A percentile compares a stretch with the other conserved stretches of the same genome.
These are phyloP conservation scores for Phocoena phocoena DNA, from an alignment of 2,113 vertebrate genomes.

Conservation along the genomic window DNA sequence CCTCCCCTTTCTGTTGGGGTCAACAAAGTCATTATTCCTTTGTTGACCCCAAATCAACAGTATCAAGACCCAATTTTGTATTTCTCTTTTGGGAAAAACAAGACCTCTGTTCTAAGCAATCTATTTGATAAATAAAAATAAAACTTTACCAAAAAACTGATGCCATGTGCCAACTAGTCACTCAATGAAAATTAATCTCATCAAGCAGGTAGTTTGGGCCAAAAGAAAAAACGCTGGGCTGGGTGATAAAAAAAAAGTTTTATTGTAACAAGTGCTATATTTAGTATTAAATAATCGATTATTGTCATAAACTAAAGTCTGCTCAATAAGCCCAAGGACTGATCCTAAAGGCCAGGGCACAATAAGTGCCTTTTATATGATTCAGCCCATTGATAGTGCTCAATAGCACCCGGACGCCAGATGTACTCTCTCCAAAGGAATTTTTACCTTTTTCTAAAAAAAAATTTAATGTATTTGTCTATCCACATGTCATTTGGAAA, in stretches of 20 bases:
- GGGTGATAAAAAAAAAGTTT: background rate
- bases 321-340: background rate
- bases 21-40: background rate
- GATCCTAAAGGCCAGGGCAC: background rate
- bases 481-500: background rate
- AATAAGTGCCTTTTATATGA: background rate
- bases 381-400: background rate
- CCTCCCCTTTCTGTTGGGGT: background rate
- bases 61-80: background rate
- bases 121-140: constrained; percentile 34
- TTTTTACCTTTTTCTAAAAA: background rate
- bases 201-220: background rate
- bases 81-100: background rate
- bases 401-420: background rate
- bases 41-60: background rate
- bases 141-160: background rate
- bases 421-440: background rate
- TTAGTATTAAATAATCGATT: background rate
- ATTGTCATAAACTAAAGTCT: background rate
- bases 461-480: background rate
- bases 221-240: constrained; percentile 1
- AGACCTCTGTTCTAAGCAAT: background rate
- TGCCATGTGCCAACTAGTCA: background rate
- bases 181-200: constrained; percentile 38
- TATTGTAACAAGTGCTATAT: background rate